These are phyloP conservation scores for Sus scrofa DNA, from an alignment of 2,113 vertebrate species.

Conservation along the genomic window DNA sequence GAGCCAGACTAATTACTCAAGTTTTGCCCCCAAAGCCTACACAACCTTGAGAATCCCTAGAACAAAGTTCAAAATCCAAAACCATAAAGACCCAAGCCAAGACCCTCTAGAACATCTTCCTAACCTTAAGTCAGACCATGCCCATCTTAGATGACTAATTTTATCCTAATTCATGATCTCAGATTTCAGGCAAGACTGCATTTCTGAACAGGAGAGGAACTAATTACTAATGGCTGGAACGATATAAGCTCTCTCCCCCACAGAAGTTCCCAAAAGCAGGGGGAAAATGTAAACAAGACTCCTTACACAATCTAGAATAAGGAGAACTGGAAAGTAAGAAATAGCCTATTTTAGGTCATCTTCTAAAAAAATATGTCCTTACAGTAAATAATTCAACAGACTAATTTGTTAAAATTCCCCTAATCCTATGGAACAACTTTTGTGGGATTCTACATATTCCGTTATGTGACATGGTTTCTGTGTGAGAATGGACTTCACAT, in stretches of 20 bases:
- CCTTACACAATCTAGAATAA: constrained; percentile 23
- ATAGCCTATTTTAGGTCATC: neutral
- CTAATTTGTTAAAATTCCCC: constrained; percentile 18
- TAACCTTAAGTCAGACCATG: neutral
- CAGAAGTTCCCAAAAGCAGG: constrained; percentile 49
- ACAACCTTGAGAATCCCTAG: neutral
- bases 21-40: neutral
- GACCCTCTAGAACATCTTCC: neutral
- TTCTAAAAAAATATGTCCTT: constrained; percentile 23
- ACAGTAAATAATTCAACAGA: constrained; percentile 33
- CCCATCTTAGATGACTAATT: neutral
- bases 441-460: neutral
- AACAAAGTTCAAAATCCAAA: constrained; percentile 3
- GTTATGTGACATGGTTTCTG: neutral
- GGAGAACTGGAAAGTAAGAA: neutral
- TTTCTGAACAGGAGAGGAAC: constrained; percentile 33
- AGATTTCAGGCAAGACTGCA: constrained; percentile 25
- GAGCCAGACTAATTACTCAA: neutral
- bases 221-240: constrained; percentile 16
- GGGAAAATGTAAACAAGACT: neutral
- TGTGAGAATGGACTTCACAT: neutral
- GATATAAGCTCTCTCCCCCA: neutral
- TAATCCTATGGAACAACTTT: neutral
- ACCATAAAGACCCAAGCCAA: neutral
- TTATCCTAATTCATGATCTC: constrained; percentile 12